These are phyloP conservation scores for Montifringilla adamsi DNA, from an alignment of 2,113 vertebrate genomes.

Conservation along the genomic window DNA sequence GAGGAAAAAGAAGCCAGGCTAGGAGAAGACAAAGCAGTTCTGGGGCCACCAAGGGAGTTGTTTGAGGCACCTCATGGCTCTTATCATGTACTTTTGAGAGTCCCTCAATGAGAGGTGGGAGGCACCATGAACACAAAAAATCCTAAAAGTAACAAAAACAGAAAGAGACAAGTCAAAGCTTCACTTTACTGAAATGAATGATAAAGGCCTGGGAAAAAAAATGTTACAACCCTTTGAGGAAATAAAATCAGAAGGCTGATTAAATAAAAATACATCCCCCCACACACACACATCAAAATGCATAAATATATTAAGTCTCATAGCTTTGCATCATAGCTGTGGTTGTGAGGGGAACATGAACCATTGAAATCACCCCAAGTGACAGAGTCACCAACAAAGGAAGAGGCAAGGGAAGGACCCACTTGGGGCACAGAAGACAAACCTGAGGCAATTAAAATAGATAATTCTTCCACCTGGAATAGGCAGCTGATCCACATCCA, in stretches of 20 bases:
- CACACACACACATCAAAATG: accelerated
- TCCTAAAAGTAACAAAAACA: not conserved
- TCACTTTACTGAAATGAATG: not conserved
- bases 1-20: not conserved
- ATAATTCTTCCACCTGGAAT: not conserved
- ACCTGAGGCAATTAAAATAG: not conserved
- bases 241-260: not conserved
- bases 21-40: not conserved
- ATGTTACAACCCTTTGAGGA: not conserved
- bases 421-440: not conserved
- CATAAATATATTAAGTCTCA: not conserved
- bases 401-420: not conserved
- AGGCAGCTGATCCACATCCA: not conserved
- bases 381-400: not conserved
- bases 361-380: not conserved
- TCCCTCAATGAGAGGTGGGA: not conserved
- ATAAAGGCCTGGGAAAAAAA: not conserved
- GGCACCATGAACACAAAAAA: not conserved
- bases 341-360: not conserved
- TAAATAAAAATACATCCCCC: not conserved
- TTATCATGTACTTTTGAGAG: not conserved
- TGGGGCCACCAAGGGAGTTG: not conserved
- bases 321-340: not conserved
- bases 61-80: not conserved
- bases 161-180: not conserved